These are phyloP conservation scores for Cryptoblepharus egeriae DNA, from an alignment of 2,797 vertebrate species.

Conservation along the genomic window DNA sequence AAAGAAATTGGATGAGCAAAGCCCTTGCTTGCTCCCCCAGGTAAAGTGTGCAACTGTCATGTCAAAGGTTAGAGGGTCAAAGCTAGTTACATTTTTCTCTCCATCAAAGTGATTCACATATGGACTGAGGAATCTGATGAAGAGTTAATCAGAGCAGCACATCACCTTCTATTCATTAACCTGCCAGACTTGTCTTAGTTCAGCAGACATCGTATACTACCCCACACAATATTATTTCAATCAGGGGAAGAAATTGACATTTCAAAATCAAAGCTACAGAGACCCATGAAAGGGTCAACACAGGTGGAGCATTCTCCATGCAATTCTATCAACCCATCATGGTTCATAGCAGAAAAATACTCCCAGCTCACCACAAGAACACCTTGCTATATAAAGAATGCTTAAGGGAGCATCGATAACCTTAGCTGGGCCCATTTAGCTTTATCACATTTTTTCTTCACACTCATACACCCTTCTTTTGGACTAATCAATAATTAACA, in stretches of 20 bases:
- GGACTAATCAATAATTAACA: no score
- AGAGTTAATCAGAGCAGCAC: conserved; percentile 44
- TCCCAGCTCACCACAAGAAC: not conserved
- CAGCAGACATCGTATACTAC: not conserved
- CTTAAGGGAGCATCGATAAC: not conserved
- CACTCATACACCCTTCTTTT: no score
- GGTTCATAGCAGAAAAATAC: not conserved
- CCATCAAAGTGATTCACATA: conserved; percentile 33
- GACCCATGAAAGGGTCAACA: not conserved
- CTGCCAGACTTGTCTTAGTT: not conserved
- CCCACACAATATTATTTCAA: not conserved
- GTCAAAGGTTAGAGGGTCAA: conserved; percentile 40
- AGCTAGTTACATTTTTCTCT: conserved; percentile 48
- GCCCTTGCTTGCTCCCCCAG: conserved; percentile 23
- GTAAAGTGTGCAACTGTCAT: conserved; percentile 43
- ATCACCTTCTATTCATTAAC: conserved; percentile 1
- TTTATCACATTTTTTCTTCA: no score
- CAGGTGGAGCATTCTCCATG: not conserved
- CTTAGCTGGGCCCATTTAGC: no score
- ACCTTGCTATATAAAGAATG: not conserved
- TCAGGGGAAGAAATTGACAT: not conserved
- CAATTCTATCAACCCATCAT: not conserved
- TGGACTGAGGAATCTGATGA: not conserved
- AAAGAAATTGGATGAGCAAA: conserved; percentile 45
- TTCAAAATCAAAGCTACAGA: not conserved